Base-by-base conservation (phyloP, 53 echinoderm and acorn worm genomes). In the Luidia sarsii region DNA sequence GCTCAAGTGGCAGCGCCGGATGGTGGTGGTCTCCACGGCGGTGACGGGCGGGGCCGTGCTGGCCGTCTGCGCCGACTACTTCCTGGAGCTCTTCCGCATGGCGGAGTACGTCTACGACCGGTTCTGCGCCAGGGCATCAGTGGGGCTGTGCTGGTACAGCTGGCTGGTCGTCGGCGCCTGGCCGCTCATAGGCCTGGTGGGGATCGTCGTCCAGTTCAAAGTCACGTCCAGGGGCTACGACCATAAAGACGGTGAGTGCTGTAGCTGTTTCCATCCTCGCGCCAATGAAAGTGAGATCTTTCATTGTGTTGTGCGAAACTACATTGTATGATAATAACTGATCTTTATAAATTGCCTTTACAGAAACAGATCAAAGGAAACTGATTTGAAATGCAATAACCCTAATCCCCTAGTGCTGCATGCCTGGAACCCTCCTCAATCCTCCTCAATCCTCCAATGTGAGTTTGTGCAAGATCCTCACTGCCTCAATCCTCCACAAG, bases 121-220 rank as follows among this genome's bases (percentile, higher is more conserved):
- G 43, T 90, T 96, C 59, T 70, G 90, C n/a, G 74, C 90, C 70
- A 43, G 71, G 33, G 75, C 83, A 13, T 95, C 95, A 10, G 33
- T 54, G 18, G 71, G 64, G 4, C 88, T 90, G 36, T 96, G 93
- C 66, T 96, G 97, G 97, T 96, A 89, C 65, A 93, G 93, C 71
- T 96, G 97, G 97, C 63, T 95, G 56, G 90, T 96, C 15, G 68
- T 96, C 45, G 93, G 88, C n/a, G 57, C 93, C 25, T 96, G 97
- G 97, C 97, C 97, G 3, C 59, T 93, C 35, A 73, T 95, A 3
- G 62, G 88, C 15, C 37, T 91, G 3, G 67, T 96, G 9, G 97
- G 97, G 54, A 92, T 93, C 24, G 71, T 96, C 28, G 86, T 96
- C 32, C 97, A 96, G 57, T 88, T 86, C 64, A 90, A 77, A 64